These are phyloP conservation scores for Cosmorhoe ocellata DNA, from an alignment of 2,888 invertebrate genomes.

Conservation along the genomic window DNA sequence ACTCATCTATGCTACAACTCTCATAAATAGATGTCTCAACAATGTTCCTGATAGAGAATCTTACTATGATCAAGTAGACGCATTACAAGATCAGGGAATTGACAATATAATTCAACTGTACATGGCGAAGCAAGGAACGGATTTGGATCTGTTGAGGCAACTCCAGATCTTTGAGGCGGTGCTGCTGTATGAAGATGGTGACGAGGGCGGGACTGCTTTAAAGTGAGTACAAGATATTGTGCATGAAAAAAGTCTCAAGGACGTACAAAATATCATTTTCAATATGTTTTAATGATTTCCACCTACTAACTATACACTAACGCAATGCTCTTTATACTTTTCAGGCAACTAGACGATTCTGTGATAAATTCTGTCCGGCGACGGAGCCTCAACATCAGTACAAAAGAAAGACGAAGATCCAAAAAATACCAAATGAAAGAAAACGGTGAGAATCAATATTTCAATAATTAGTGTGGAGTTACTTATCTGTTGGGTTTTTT, in stretches of 20 bases:
- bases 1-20: conserved; percentile 96
- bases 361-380: conserved; percentile 88
- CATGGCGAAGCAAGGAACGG: conserved; percentile 95
- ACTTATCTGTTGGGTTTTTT: conserved; percentile 22
- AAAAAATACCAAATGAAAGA: conserved; percentile 82
- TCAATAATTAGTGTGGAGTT: background rate
- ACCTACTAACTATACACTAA: no score
- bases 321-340: no score
- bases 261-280: no score
- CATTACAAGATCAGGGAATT: conserved; percentile 96
- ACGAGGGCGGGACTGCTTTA: conserved; percentile 82
- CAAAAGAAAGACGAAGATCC: conserved; percentile 90
- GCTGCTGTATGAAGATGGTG: conserved; percentile 92
- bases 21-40: conserved; percentile 97
- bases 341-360: conserved; percentile 85
- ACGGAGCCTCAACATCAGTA: conserved; percentile 65
- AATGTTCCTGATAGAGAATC: conserved; percentile 97
- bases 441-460: conserved; percentile 82
- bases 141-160: conserved; percentile 95
- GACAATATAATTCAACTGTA: conserved; percentile 93
- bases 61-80: conserved; percentile 98
- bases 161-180: conserved; percentile 98
- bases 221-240: conserved; percentile 50
- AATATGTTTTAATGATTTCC: no score
- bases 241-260: no score